A percentile compares a stretch with the other conserved stretches of the same genome.
Conservation (phyloP, 2,797 vertebrate species). For the Pseudochaenichthys georgianus region DNA sequence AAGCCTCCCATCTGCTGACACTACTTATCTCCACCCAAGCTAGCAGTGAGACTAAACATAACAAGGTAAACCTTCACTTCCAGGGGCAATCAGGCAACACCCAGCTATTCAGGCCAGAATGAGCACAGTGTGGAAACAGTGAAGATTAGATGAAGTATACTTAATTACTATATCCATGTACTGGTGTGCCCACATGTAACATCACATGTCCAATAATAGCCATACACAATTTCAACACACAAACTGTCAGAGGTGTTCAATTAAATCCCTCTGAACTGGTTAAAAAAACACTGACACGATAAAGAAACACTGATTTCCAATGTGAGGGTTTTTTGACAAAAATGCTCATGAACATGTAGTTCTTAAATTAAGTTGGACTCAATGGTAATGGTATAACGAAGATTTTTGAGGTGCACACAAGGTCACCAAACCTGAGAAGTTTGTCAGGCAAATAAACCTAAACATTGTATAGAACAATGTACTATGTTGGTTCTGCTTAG, state of each 20-base stretch:
- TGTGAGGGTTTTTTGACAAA: not conserved
- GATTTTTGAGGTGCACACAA: not conserved
- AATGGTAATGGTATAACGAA: not conserved
- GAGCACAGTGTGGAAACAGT: conserved; percentile 19
- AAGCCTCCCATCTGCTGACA: conserved; percentile 9
- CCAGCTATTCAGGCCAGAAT: conserved; percentile 46
- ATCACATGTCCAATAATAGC: not conserved
- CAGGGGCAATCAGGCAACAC: conserved; percentile 47
- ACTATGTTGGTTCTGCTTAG: no score
- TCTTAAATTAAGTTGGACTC: no score
- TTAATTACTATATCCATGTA: conserved; percentile 18
- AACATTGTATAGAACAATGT: not conserved
- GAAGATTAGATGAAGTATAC: conserved; percentile 10
- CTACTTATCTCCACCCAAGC: conserved; percentile 32
- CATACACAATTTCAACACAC: not conserved
- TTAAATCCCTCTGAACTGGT: not conserved
- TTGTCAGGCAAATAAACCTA: not conserved
- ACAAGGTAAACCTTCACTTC: conserved; percentile 28
- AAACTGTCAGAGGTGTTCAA: not conserved
- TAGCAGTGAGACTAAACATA: conserved; percentile 65
- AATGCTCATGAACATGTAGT: not conserved
- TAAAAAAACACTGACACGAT: not conserved
- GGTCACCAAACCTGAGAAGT: no score
- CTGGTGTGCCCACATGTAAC: conserved; percentile 8
- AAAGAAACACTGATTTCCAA: not conserved